These are phyloP conservation scores for Halichoerus grypus DNA, from an alignment of 2,113 vertebrate genomes.

Conservation along the genomic window DNA sequence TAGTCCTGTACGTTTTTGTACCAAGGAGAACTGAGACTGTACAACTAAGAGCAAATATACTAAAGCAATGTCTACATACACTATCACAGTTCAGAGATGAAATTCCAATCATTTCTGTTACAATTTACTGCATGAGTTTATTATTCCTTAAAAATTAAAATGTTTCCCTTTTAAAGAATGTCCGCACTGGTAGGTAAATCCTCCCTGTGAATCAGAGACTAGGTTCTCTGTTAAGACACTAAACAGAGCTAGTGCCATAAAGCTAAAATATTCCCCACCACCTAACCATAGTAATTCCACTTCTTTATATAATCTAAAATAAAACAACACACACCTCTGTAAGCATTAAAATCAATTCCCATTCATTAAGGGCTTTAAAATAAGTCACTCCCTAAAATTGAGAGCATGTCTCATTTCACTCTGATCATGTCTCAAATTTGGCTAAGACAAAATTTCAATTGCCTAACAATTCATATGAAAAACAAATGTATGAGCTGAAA, in stretches of 20 bases:
- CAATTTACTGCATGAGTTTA: not conserved
- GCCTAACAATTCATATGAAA: not conserved
- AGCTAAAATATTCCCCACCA: not conserved
- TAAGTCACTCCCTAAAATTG: not conserved
- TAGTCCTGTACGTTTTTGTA: not conserved
- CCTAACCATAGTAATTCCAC: not conserved
- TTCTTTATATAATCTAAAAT: not conserved
- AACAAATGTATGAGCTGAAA: not conserved
- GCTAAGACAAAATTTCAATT: slow-evolving; percentile 1
- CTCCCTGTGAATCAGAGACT: not conserved
- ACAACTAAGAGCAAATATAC: slow-evolving; percentile 3
- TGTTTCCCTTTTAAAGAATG: not conserved
- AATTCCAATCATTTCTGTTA: not conserved
- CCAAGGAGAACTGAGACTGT: not conserved
- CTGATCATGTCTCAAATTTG: not conserved
- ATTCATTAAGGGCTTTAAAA: not conserved
- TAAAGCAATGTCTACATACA: not conserved
- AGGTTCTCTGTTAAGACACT: not conserved
- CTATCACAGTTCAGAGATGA: not conserved
- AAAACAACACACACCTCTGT: not conserved
- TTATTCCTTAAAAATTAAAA: not conserved
- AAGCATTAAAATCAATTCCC: not conserved
- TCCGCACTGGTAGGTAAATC: not conserved
- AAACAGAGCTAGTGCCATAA: not conserved
- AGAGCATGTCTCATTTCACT: not conserved